These are phyloP conservation scores for Dreissena polymorpha DNA, from an alignment of 1,140 invertebrate genomes.

Conservation along the genomic window DNA sequence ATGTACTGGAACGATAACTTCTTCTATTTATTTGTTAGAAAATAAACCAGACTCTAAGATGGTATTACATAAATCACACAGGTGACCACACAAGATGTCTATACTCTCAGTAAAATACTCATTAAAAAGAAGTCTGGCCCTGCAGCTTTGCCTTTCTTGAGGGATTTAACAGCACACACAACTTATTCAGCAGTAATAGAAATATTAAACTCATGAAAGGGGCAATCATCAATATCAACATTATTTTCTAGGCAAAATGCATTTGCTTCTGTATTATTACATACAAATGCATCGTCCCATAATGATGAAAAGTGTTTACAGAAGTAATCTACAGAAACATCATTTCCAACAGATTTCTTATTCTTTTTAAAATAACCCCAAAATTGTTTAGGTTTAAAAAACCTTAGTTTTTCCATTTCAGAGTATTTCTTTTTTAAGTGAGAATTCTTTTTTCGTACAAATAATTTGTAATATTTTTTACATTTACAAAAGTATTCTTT, in stretches of 20 bases:
- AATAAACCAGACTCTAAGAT: background rate
- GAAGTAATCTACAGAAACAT: constrained; percentile 1
- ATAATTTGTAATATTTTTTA: background rate
- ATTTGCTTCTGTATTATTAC: background rate
- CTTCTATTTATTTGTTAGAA: background rate
- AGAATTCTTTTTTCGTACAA: background rate
- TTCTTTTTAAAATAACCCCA: constrained; percentile 2
- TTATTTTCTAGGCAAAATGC: background rate
- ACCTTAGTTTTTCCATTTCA: background rate
- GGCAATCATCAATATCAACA: background rate
- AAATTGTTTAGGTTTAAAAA: background rate
- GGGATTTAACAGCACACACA: background rate
- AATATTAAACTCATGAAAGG: background rate
- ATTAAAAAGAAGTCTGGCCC: constrained; percentile 1
- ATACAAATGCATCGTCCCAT: background rate
- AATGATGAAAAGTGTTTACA: constrained; percentile 4
- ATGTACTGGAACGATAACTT: background rate
- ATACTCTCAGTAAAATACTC: background rate
- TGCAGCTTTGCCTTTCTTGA: background rate
- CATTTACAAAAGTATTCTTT: background rate
- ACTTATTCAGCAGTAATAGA: background rate
- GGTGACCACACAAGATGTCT: background rate
- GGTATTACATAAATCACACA: constrained; percentile 15
- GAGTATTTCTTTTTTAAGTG: background rate
- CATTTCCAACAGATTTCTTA: background rate